Evolutionary conservation across 35 echinoderm and acorn worm species (phyloP).

Genomic region (Chiridota heheva): DNA sequence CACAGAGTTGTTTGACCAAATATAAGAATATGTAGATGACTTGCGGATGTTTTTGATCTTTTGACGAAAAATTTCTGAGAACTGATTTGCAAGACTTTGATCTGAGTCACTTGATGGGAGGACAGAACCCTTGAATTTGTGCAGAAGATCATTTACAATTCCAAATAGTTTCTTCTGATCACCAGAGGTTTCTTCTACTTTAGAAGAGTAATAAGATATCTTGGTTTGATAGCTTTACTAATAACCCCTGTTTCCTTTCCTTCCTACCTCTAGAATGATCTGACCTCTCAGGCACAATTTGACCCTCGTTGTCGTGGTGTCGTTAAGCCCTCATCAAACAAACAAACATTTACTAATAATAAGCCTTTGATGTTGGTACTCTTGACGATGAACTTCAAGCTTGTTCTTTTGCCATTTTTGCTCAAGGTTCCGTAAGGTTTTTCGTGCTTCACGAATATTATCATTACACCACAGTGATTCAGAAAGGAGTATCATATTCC

Average conservation of each 20-base stretch:
- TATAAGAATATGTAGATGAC: too few species aligned
- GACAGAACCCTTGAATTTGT: neutral
- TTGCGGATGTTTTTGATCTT: conserved; percentile 21
- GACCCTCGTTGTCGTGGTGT: too few species aligned
- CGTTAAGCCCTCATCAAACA: too few species aligned
- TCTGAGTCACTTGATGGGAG: conserved; percentile 11
- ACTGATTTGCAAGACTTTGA: neutral
- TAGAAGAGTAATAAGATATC: neutral
- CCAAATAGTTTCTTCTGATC: conserved; percentile 38
- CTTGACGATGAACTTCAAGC: conserved; percentile 15
- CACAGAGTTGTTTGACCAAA: too few species aligned
- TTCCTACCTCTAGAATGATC: too few species aligned
- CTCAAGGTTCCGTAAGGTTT: conserved; percentile 3
- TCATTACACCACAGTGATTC: conserved; percentile 7
- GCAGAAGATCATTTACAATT: conserved; percentile 21
- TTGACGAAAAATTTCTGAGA: conserved; percentile 17
- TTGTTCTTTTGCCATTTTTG: conserved; percentile 21
- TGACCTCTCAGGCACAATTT: too few species aligned
- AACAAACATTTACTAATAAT: conserved; percentile 4
- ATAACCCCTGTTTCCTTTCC: too few species aligned
- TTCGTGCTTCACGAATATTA: conserved; percentile 12
- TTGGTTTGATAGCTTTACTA: conserved; percentile 26
- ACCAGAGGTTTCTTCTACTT: conserved; percentile 15
- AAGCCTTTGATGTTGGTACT: conserved; percentile 23
- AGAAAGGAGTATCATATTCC: neutral